Base-by-base conservation (phyloP, 2,797 vertebrate genomes). In the Falco cherrug region DNA sequence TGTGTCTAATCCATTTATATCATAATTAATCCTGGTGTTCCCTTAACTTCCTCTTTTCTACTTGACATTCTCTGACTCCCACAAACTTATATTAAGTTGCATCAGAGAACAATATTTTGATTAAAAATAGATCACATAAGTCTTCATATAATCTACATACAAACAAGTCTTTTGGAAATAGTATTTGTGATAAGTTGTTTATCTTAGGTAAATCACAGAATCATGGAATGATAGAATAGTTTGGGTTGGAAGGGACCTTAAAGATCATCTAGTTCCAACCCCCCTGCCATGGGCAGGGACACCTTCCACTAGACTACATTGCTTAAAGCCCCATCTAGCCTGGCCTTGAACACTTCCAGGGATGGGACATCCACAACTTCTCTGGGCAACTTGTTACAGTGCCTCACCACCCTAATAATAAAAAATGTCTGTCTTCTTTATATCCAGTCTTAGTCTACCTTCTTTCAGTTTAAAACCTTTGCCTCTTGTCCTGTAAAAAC, bases 201-300 rank as follows among this genome's bases (percentile, higher is more conserved):
- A 28, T n/a, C 11, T 69, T 69, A 43, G 24, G 50, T 35, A 78
- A 78, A 76, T 11, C 39, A 25, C 25, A 51, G 15, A 75, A 54
- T 47, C 16, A 73, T 16, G 65, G 50, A 81, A 60, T 51, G 5
- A 41, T 12, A 51, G 10, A 74, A 65, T 13, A 16, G 2, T 3
- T 53, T 69, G 18, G 2, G 3, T 53, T 73, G 10, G 65, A 75
- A 93, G 3, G 0, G 4, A 33, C 14, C 12, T 37, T 61, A 61
- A 70, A 75, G 14, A 35, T 24, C 14, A 60, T 33, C 8, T 56
- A 84, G 24, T 41, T 41, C 6, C 48, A 81, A 67, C 7, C 2
- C 2, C 1, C 4, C 11, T n/a, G 0, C 8, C 4, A 2, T 28
- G 13, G 6, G 6, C 33, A 59, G 41, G 22, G 22, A 13, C 4